Base-by-base conservation (phyloP, 30 jellyfish, hydroid and myxozoan species). In the Catostylus mosaicus region DNA sequence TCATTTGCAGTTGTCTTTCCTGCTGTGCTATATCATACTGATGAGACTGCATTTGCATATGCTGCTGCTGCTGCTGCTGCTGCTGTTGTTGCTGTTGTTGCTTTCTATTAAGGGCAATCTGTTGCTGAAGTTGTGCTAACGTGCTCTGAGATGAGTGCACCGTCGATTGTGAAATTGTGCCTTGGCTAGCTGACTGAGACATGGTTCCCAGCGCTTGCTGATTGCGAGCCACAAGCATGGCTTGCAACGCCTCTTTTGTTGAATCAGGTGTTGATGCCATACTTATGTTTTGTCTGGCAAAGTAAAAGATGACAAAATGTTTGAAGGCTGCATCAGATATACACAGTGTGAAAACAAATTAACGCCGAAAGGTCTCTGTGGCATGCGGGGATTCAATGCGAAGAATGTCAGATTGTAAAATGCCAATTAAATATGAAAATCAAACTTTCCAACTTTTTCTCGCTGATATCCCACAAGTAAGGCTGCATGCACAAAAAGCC, bases 51-150 rank as follows among this genome's bases (percentile, higher is more conserved):
- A 82, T 65, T 47, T 82, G 92, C 76, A 77, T 6, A 30, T 86
- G 96, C 90, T 67, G 75, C 79, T 76, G 96, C 52, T 84, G 95
- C 34, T 73, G 88, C 43, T 84, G 95, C 54, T 78, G 96, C 33
- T 77, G 73, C 24, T 85, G 95, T 33, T 82, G 91, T 73, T 60
- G 65, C 45, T 71, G 88, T 75, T 84, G 95, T 24, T 78, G 96
- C 26, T 78, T 61, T 23, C 75, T 27, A 32, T 48, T 90, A 0
- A 38, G 83, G 30, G 87, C 88, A n/a, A 83, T 34, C 48, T 80
- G 90, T 52, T 78, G 91, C 74, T 72, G 86, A 14, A 63, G 86
- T 65, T 76, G 92, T 10, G 84, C 74, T 6, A 78, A 56, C n/a
- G 84, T 10, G 40, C 51, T 52, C 59, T 75, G 95, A 0, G 88